These are phyloP conservation scores for Aegithalos caudatus DNA, from an alignment of 2,113 vertebrate species.

Conservation along the genomic window DNA sequence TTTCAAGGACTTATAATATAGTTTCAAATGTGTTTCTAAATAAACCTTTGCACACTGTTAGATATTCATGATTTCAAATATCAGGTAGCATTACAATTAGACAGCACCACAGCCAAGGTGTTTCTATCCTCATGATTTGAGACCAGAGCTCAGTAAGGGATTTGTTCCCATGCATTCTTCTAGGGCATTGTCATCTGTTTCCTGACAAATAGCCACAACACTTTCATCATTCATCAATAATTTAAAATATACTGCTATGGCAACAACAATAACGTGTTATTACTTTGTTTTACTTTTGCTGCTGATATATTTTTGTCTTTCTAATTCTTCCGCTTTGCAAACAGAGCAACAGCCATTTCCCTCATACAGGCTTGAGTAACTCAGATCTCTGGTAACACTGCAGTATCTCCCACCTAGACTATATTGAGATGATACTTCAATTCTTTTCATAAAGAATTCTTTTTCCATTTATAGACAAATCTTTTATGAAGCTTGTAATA, in stretches of 20 bases:
- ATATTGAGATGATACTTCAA: background rate
- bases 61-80: background rate
- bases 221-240: background rate
- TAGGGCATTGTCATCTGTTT: background rate
- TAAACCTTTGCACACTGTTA: background rate
- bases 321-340: background rate
- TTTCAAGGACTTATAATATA: background rate
- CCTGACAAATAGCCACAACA: background rate
- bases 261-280: background rate
- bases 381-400: background rate
- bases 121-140: background rate
- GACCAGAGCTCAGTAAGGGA: background rate
- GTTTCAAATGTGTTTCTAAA: background rate
- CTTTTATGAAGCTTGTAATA: constrained; percentile 18
- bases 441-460: constrained; percentile 18
- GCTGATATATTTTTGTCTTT: background rate
- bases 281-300: background rate
- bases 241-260: background rate
- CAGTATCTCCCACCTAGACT: background rate
- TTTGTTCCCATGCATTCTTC: background rate
- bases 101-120: background rate
- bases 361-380: background rate
- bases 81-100: background rate
- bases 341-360: background rate
- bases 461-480: constrained; percentile 34